Evolutionary conservation across 2,797 vertebrate genomes (phyloP), one percentile per base, ranked within the genome.

Genomic region (Oreochromis mossambicus): DNA sequence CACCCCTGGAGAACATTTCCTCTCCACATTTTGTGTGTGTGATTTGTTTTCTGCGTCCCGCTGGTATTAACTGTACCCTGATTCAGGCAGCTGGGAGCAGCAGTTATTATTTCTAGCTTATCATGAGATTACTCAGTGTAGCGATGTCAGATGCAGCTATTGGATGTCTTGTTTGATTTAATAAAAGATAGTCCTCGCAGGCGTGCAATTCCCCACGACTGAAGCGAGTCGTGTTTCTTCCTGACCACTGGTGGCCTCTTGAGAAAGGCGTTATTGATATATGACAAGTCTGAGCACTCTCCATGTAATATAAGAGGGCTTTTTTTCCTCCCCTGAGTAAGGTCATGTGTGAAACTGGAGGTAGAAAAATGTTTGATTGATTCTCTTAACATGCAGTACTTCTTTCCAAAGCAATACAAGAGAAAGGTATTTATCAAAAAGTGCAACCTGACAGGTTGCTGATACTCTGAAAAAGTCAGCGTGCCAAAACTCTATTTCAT

Each of bases 161-260:
- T 43, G 85, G 76, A 86, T 51, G 81, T 78, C 78, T 82, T 83
- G 78, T 91, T 91, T 91, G 87, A 91, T 91, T 92, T 84, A 88
- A 94, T 91, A 89, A 90, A 70, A 90, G 78, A 89, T 77, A 82
- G 48, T 26, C 73, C 79, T 79, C 14, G 1, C 63, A 79, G 84
- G 50, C 85, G 21, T 51, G 6, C 50, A 34, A 78, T 85, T 85
- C 87, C 68, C 48, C 63, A 14, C 5, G 2, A 10, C 43, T 68
- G 43, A 81, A 56, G 21, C 48, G 2, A 24, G 75, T 32, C 7
- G 15, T 85, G 80, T 66, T 73, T 81, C 79, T 83, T 68, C 29
- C 78, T 36, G 80, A 84, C 79, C 52, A 6, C 41, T 5, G 46
- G 50, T 17, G 10, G 10, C 51, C 80, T 82, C 66, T 51, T 15